A percentile compares a stretch with the other conserved stretches of the same genome.
These are phyloP conservation scores for Coilia nasus DNA, from an alignment of 2,797 vertebrate species.

Conservation along the genomic window DNA sequence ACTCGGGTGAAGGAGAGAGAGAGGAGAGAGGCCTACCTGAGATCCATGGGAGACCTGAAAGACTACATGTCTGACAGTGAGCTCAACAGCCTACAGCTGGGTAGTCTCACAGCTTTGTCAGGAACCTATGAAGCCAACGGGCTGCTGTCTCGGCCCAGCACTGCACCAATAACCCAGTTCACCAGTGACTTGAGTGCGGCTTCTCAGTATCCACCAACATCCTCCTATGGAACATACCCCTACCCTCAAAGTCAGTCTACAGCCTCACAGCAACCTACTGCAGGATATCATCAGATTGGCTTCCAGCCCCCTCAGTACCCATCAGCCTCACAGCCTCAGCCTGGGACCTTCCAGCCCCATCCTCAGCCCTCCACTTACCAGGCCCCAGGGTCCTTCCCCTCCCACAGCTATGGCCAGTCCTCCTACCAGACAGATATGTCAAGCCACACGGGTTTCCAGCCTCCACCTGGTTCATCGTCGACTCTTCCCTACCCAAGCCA, in stretches of 20 bases:
- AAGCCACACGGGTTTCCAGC: conserved; percentile 82
- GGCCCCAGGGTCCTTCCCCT: conserved; percentile 79
- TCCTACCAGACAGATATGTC: conserved; percentile 84
- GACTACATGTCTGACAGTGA: conserved; percentile 98
- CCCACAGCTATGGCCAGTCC: conserved; percentile 77
- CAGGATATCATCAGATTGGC: conserved; percentile 83
- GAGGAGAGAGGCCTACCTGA: conserved; percentile 87
- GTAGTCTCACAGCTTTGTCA: conserved; percentile 61
- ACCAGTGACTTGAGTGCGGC: conserved; percentile 74
- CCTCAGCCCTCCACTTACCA: conserved; percentile 84
- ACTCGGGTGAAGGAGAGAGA: conserved; percentile 92
- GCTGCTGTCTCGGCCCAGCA: conserved; percentile 78
- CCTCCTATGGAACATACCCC: conserved; percentile 84
- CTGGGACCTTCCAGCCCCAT: conserved; percentile 86
- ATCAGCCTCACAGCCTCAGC: conserved; percentile 83
- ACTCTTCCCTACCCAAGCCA: conserved; percentile 80
- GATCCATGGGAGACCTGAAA: conserved; percentile 87
- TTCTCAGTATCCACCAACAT: conserved; percentile 78
- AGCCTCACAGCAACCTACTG: conserved; percentile 74
- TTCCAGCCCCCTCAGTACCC: conserved; percentile 84
- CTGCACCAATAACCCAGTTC: conserved; percentile 84
- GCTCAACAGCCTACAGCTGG: conserved; percentile 89
- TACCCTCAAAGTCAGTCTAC: conserved; percentile 79
- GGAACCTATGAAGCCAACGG: conserved; percentile 78
- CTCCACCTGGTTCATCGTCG: conserved; percentile 82